A percentile compares a stretch with the other conserved stretches of the same genome.
phyloP scores from a whole-genome alignment of 2,797 vertebrate species.

The Gymnocypris eckloni region DNA sequence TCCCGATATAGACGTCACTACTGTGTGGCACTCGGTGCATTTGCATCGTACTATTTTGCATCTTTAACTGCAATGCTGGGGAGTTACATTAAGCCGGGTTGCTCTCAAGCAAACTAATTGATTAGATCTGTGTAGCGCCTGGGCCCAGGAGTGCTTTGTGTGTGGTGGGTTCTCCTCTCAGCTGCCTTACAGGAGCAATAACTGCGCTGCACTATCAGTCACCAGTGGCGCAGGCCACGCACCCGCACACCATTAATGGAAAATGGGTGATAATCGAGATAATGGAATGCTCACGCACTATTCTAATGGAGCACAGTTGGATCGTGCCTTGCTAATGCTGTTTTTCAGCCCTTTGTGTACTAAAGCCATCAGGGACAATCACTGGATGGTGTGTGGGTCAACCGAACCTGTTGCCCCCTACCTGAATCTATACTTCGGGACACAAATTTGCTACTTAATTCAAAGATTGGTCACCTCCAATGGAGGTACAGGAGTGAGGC shows the following conservation, averaged over 20 bases:
- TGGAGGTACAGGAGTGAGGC: constrained; percentile 57
- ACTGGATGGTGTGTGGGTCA: constrained; percentile 52
- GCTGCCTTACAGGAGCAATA: constrained; percentile 62
- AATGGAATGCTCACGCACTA: constrained; percentile 31
- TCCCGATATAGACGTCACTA: constrained; percentile 41
- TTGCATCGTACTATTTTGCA: constrained; percentile 3
- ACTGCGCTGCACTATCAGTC: constrained; percentile 50
- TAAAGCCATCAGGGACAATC: constrained; percentile 53
- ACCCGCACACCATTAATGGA: constrained; percentile 27
- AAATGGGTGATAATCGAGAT: constrained; percentile 30
- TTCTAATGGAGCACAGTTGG: constrained; percentile 51
- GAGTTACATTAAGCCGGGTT: neutral
- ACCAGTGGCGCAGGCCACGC: constrained; percentile 18
- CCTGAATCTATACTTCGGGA: constrained; percentile 57
- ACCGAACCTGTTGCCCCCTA: constrained; percentile 51
- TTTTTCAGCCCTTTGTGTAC: constrained; percentile 43
- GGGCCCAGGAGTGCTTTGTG: constrained; percentile 54
- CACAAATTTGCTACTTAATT: constrained; percentile 57
- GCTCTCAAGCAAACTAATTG: constrained; percentile 17
- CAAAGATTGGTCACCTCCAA: constrained; percentile 62
- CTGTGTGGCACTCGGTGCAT: constrained; percentile 24
- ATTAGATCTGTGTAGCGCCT: constrained; percentile 36
- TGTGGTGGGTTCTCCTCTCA: constrained; percentile 47
- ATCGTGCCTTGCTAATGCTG: constrained; percentile 57
- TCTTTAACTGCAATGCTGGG: constrained; percentile 7